These are phyloP conservation scores for Mechanitis mazaeus DNA, from an alignment of 2,888 invertebrate species.

Conservation along the genomic window DNA sequence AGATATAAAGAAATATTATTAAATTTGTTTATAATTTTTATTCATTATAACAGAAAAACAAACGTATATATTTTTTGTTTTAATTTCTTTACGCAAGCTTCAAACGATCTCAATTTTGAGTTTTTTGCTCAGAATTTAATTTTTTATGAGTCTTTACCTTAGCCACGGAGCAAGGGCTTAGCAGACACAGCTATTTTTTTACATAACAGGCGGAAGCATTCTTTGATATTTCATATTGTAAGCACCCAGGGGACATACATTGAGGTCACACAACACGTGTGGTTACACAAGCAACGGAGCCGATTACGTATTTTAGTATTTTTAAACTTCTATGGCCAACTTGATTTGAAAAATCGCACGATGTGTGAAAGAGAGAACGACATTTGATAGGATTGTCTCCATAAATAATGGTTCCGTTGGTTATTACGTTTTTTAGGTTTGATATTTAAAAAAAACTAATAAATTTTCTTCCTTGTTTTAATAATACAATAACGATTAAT, in stretches of 20 bases:
- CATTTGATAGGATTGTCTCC: too few relatives aligned
- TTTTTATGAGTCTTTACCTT: slow-evolving; percentile 4
- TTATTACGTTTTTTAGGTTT: too few relatives aligned
- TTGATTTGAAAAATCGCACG: slow-evolving; percentile 7
- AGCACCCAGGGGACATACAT: slow-evolving; percentile 34
- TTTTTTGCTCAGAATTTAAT: too few relatives aligned
- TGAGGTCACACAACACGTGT: slow-evolving; percentile 14
- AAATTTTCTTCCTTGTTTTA: neutral
- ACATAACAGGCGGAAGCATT: slow-evolving; percentile 29
- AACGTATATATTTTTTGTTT: neutral
- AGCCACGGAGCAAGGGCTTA: slow-evolving; percentile 20
- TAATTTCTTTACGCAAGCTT: slow-evolving; percentile 16
- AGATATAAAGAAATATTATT: neutral
- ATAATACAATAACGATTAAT: neutral
- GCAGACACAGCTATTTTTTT: slow-evolving; percentile 29
- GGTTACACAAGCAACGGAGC: slow-evolving; percentile 37
- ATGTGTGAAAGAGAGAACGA: slow-evolving; percentile 1
- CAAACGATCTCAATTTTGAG: slow-evolving; percentile 15
- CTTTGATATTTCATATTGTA: slow-evolving; percentile 21
- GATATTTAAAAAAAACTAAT: too few relatives aligned
- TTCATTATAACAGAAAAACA: too few relatives aligned
- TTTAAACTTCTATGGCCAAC: slow-evolving; percentile 34
- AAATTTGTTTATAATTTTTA: too few relatives aligned
- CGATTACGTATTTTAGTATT: slow-evolving; percentile 29
- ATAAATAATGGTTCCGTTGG: too few relatives aligned